Evolutionary conservation across 2,113 vertebrate species (phyloP), one percentile per base, ranked within the genome.

Genomic region (Okapia johnstoni): DNA sequence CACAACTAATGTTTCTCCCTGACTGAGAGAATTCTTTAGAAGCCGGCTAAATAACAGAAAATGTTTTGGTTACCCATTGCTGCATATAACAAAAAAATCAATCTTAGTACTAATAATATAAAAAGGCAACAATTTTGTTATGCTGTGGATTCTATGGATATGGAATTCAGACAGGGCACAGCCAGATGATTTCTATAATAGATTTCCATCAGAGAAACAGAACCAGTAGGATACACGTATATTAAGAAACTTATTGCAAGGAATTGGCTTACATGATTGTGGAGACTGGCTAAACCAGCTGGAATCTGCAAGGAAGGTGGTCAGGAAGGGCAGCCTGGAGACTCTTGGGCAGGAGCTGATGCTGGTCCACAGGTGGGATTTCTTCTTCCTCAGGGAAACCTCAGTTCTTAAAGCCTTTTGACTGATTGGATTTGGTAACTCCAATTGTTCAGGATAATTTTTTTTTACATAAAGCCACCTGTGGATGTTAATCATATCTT

Each of bases 11-110:
- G 30, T 87, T 96, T 95, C 73, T 16, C 30, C 30, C 16, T 55
- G 48, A 85, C 58, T 95, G 81, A 95, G 88, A 50, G 60, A 90
- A n/a, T 73, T 90, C 26, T 96, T 94, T 96, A 83, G 50, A 97
- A 80, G 26, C 52, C 40, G 48, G 25, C 17, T 92, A 76, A 83
- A 36, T 85, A 90, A 60, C 3, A 80, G 25, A 23, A 79, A 88
- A 48, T 76, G 7, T 92, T 73, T 36, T 96, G 30, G 0, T 88
- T 88, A 46, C 94, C 43, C 63, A 14, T n/a, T 95, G 14, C 10
- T 84, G 10, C 0, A 36, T 50, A 43, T 50, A 58, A 94, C 7
- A 89, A 79, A 79, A 23, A 93, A 25, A 33, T 94, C 40, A 84
- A 16, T 79, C 46, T 89, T 61, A 80, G 16, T 94, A 21, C 85